Base-by-base conservation (phyloP, 2,113 vertebrate genomes). In the Nycticebus coucang region DNA sequence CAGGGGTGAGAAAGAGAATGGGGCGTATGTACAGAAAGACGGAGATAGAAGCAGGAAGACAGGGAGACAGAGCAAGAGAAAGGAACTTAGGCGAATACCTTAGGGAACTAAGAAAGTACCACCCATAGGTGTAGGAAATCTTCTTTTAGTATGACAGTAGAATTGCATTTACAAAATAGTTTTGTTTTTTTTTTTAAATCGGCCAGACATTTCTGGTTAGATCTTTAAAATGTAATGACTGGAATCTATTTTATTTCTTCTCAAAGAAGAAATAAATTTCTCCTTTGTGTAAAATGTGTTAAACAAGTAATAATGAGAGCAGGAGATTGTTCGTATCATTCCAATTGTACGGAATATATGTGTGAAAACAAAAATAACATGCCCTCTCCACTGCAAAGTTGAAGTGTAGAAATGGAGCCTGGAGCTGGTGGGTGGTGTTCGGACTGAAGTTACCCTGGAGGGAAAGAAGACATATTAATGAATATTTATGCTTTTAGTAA, bases 381-480 rank as follows among this genome's bases (percentile, higher is more conserved):
- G 8, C 1, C 95, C 78, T 96, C 74, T 85, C 80, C 71, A 35
- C 69, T 97, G 86, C 33, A 95, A 95, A 98, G 28, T 26, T 84
- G 59, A 95, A 97, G 95, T 97, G 96, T 96, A 93, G 93, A 98
- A 96, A 96, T 82, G 79, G 7, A 60, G 21, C 68, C 35, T 86
- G 74, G 59, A 98, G 80, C 88, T 60, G 80, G 77, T 37, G 66
- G 57, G 86, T 95, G 8, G 17, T 50, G 28, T 66, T 50, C 45
- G 91, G 89, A 81, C 35, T 2, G 28, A 97, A 7, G 83, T 57
- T 85, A 97, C 91, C 68, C 94, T 97, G 93, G 86, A 97, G 96
- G 95, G 79, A 98, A 97, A 97, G 95, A 96, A 97, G 78, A 75
- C 62, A 78, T 89, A 72, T 60, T 96, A 98, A 98, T 96, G 92